Evolutionary conservation across 2,113 vertebrate genomes (phyloP), one percentile per base, ranked within the genome.

Genomic region (Ranitomeya imitator): DNA sequence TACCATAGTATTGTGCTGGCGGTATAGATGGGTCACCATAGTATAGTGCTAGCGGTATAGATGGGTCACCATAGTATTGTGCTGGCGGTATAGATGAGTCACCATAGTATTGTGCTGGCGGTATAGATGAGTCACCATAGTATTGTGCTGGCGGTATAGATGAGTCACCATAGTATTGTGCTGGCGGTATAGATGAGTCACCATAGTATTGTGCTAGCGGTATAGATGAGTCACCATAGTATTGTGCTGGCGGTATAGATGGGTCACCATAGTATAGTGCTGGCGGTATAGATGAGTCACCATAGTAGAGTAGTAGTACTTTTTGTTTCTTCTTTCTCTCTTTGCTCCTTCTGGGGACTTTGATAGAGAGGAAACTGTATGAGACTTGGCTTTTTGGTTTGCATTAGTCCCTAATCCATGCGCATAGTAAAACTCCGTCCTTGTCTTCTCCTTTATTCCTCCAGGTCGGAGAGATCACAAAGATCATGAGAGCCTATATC

Each of bases 401-500:
- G 73, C 26, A 10, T 14, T 21, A 19, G 16, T 5, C 12, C 1
- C 18, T 76, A 19, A 76, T 19, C 18, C 9, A 76, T 15, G 12
- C 37, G 51, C 9, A 3, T 52, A 52, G 45, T 76, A 76, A 76
- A 1, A 9, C 71, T 51, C 16, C 7, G 9, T 51, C n/a, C 5
- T 69, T 23, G 65, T 10, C 23, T 3, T 80, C 2, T 80, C 11
- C 16, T 60, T 60, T 55, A 3, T 65, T 76, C 37, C 6, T 69
- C 0, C 90, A 98, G 97, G 97, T 97, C 59, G 96, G 96, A 0
- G 97, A 98, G 92, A 97, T 98, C 92, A 96, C 97, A 71, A 98
- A 98, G 93, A 97, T 98, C 91, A 97, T 98, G 97, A 98, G 97
- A 93, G 97, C 97, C 2, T 98, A 98, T 93, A 97, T 97, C 91